phyloP scores from a whole-genome alignment of 92 coral and sea anemone genomes.

The Actinernus sp. region DNA sequence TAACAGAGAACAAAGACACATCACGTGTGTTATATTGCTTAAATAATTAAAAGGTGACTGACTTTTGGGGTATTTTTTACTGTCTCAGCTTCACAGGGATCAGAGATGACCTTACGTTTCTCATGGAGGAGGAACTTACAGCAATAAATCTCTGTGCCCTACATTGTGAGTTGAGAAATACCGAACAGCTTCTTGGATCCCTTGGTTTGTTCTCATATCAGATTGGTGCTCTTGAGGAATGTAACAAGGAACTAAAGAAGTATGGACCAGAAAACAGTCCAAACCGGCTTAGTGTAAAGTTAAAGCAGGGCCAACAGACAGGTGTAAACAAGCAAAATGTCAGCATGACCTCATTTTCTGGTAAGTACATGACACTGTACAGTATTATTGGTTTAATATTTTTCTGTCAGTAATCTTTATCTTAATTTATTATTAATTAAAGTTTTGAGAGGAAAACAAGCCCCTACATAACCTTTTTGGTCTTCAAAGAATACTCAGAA shows the following conservation, averaged over 20 bases:
- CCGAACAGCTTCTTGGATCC: constrained; percentile 1
- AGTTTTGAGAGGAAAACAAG: too few relatives aligned
- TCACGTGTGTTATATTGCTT: too few relatives aligned
- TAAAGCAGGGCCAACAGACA: background rate
- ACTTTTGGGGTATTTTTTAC: too few relatives aligned
- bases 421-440: too few relatives aligned
- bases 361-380: background rate
- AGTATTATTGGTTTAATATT: too few relatives aligned
- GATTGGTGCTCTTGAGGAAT: background rate
- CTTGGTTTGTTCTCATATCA: too few relatives aligned
- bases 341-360: background rate
- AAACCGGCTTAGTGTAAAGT: background rate
- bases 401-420: too few relatives aligned
- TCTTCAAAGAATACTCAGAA: too few relatives aligned
- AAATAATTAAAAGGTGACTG: too few relatives aligned
- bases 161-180: background rate
- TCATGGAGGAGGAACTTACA: background rate
- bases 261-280: too few relatives aligned
- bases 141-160: background rate
- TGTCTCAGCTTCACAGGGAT: background rate
- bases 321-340: background rate
- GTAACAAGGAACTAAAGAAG: background rate
- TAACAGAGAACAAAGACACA: too few relatives aligned
- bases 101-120: background rate
- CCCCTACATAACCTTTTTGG: too few relatives aligned